Conservation (phyloP, 2,797 vertebrate species). For the Halcyon leucocephala region DNA sequence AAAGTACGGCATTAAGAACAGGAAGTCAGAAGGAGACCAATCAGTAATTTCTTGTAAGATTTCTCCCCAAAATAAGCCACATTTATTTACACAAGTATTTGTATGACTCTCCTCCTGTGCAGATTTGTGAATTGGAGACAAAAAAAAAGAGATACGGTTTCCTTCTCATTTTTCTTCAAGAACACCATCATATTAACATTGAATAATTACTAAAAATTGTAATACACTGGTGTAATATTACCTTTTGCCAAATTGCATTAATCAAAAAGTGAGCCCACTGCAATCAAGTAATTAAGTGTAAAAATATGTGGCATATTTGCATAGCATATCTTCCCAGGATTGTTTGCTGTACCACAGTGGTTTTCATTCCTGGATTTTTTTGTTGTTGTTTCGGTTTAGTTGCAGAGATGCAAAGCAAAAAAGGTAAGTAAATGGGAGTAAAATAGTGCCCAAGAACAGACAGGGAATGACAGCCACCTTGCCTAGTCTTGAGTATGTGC, state of each 20-base stretch:
- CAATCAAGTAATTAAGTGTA: slow-evolving; percentile 80
- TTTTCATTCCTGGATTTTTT: neutral
- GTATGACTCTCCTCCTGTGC: slow-evolving; percentile 60
- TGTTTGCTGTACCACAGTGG: slow-evolving; percentile 5
- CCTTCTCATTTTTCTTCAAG: slow-evolving; percentile 78
- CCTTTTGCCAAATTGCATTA: slow-evolving; percentile 83
- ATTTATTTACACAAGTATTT: slow-evolving; percentile 75
- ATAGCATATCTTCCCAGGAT: slow-evolving; percentile 55
- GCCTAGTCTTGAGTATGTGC: neutral
- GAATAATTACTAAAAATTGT: slow-evolving; percentile 81
- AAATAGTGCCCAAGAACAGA: neutral
- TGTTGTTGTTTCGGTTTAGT: neutral
- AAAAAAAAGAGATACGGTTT: slow-evolving; percentile 35
- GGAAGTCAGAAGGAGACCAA: slow-evolving; percentile 51
- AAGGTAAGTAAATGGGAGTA: slow-evolving; percentile 13
- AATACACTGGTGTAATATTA: slow-evolving; percentile 81
- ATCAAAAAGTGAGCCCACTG: slow-evolving; percentile 80
- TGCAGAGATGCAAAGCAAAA: slow-evolving; percentile 28
- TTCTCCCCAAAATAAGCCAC: slow-evolving; percentile 51
- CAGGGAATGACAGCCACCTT: slow-evolving; percentile 48
- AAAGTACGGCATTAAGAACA: slow-evolving; percentile 67
- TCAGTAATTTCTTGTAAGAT: slow-evolving; percentile 54
- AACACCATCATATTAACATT: slow-evolving; percentile 78
- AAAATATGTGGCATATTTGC: slow-evolving; percentile 57
- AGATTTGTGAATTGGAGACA: slow-evolving; percentile 70